Evolutionary conservation across 1,140 invertebrate species (phyloP), one percentile per base, ranked within the genome.

Genomic region (Achatina immaculata): DNA sequence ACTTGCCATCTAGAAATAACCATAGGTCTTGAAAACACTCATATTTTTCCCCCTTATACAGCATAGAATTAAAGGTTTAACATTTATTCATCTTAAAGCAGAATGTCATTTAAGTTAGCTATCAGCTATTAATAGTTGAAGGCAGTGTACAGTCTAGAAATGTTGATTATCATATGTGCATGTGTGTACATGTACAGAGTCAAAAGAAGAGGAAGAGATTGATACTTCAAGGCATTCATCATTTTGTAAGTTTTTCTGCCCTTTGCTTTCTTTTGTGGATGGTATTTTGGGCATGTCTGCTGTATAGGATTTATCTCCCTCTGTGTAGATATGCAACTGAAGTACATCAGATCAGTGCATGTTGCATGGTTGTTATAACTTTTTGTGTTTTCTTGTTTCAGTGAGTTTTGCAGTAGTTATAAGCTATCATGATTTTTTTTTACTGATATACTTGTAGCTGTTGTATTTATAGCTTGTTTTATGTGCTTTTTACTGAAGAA

Each of bases 271-370:
- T 58, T 11, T 7, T 34, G 9, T 62, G 58, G 1, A 11, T 28
- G n/a, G 58, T 62, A 4, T 2, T 31, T 62, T 62, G 28, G 28
- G n/a, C 31, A 1, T 28, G 58, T n/a, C 28, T 62, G n/a, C 31
- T 62, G 58, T 62, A 28, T 6, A 62, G 58, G 43, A n/a, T n/a
- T 28, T 19, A 2, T 62, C 72, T 66, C 62, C 24, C 66, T 58
- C 24, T 42, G 43, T 81, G 4, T 51, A 42, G 51, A 69, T 73
- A 45, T 58, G 69, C 19, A 65, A 58, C n/a, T 73, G 45, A 19
- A 28, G 36, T 68, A 36, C 71, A 34, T 55, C 9, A n/a, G 45
- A 43, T 76, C 51, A 36, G 74, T 77, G 58, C 48, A 43, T 28
- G 45, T 24, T 38, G 43, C 78, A 45, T 80, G 45, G 1, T 38